Conservation (phyloP, 1,140 invertebrate species). For the Mylabris phalerata region DNA sequence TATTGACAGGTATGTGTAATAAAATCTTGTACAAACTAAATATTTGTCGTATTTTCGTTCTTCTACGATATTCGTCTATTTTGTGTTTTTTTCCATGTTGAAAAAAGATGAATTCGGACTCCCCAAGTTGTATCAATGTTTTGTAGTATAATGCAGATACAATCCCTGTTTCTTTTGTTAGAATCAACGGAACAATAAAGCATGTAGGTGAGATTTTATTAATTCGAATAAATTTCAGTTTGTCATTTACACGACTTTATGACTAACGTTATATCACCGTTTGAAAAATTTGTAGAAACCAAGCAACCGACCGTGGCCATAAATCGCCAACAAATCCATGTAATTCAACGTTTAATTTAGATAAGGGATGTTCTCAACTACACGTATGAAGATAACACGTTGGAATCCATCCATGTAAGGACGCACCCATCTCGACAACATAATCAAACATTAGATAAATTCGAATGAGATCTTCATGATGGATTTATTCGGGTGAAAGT, state of each 20-base stretch:
- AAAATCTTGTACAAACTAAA: slow-evolving; percentile 14
- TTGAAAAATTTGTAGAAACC: too few relatives aligned
- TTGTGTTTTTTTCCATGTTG: background rate
- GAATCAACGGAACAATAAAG: background rate
- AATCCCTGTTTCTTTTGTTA: background rate
- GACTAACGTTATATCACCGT: background rate
- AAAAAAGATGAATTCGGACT: slow-evolving; percentile 9
- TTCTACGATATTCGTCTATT: too few relatives aligned
- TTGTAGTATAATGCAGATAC: background rate
- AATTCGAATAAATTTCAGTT: slow-evolving; percentile 7
- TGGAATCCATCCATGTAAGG: background rate
- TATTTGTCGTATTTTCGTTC: slow-evolving; percentile 14
- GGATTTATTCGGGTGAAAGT: too few relatives aligned
- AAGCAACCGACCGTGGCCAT: too few relatives aligned
- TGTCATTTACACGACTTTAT: slow-evolving; percentile 5
- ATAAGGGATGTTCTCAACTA: background rate
- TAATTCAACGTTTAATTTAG: too few relatives aligned
- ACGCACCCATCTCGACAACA: background rate
- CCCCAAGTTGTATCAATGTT: slow-evolving; percentile 11
- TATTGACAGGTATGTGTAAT: slow-evolving; percentile 15
- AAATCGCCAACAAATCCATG: too few relatives aligned
- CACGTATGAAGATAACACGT: background rate
- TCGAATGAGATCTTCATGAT: too few relatives aligned
- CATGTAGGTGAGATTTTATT: slow-evolving; percentile 10
- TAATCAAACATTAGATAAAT: background rate